Conservation (phyloP, 1,140 invertebrate species). For the Sitobion miscanthi region DNA sequence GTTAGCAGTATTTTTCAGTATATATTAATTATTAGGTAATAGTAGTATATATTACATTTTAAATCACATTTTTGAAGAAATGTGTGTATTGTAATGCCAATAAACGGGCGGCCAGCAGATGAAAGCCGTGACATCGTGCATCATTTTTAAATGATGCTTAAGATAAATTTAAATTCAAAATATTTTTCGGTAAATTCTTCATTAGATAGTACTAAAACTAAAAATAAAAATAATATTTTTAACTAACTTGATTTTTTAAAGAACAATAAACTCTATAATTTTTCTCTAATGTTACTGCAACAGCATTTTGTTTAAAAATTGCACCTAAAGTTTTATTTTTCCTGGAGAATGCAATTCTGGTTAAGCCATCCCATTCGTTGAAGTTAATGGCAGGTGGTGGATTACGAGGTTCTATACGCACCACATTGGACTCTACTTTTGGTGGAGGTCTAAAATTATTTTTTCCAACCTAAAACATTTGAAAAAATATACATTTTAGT, state of each 20-base stretch:
- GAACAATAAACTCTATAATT: conserved; percentile 92
- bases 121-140: not conserved
- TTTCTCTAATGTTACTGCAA: conserved; percentile 84
- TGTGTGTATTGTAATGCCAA: not conserved
- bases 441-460: conserved; percentile 99
- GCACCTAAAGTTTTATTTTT: conserved; percentile 94
- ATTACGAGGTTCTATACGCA: conserved; percentile 94
- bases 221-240: not conserved
- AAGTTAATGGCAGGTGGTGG: conserved; percentile 96
- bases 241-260: conserved; percentile 80
- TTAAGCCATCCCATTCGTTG: conserved; percentile 96
- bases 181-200: not conserved
- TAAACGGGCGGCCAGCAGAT: not conserved
- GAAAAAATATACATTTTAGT: conserved; percentile 10
- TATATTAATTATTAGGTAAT: too few relatives aligned
- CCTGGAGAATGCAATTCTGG: conserved; percentile 90
- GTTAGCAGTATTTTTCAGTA: too few relatives aligned
- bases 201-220: not conserved
- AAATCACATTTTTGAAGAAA: not conserved
- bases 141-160: not conserved
- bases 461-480: conserved; percentile 80
- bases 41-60: too few relatives aligned
- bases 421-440: conserved; percentile 98
- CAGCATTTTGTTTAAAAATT: conserved; percentile 83
- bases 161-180: not conserved